These are phyloP conservation scores for Sinohyriopsis cumingii DNA, from an alignment of 2,888 invertebrate species.

Conservation along the genomic window DNA sequence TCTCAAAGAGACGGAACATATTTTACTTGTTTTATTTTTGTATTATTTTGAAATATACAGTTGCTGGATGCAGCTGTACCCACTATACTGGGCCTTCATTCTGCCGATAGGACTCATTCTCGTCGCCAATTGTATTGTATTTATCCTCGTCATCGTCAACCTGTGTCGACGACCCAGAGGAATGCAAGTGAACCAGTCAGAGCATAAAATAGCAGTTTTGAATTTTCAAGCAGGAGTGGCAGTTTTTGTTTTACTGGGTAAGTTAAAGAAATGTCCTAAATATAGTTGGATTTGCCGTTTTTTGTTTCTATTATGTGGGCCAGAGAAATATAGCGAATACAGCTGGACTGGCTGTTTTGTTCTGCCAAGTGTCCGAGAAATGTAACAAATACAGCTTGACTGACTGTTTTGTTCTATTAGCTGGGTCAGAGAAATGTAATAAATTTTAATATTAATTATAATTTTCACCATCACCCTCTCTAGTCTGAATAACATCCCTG, in stretches of 20 bases:
- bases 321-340: no score
- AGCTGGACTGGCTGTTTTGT: no score
- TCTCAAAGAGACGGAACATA: no score
- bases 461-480: no score
- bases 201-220: conserved; percentile 50
- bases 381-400: no score
- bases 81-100: conserved; percentile 64
- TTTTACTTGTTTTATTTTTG: not conserved
- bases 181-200: conserved; percentile 71
- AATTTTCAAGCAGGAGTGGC: conserved; percentile 62
- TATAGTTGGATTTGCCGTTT: no score
- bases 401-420: no score
- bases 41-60: conserved; percentile 36
- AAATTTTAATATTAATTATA: no score
- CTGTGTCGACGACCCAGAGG: conserved; percentile 45
- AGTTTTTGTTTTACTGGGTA: conserved; percentile 53
- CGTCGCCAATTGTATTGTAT: conserved; percentile 51
- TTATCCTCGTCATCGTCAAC: conserved; percentile 53
- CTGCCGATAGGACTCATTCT: conserved; percentile 62
- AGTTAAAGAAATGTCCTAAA: conserved; percentile 2
- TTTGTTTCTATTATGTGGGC: no score
- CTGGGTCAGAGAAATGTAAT: no score
- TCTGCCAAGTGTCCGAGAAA: no score
- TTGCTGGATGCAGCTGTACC: conserved; percentile 61
- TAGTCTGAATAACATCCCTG: no score